phyloP scores from a whole-genome alignment of 1,140 invertebrate species.

The Gryon sp. region DNA sequence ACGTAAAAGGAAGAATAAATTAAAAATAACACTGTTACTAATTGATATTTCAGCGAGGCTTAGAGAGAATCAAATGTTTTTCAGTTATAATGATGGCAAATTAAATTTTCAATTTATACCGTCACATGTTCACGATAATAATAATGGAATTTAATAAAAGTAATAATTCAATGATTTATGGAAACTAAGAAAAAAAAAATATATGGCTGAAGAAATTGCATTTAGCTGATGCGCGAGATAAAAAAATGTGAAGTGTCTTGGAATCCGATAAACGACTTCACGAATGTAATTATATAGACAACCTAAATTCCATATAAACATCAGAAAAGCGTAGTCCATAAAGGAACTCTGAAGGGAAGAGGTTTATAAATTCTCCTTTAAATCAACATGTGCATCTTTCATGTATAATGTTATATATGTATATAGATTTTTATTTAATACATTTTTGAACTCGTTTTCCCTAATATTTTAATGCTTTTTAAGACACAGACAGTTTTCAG shows the following conservation, averaged over 20 bases:
- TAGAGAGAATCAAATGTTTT: neutral
- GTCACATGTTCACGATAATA: neutral
- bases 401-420: no score
- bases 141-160: slow-evolving; percentile 23
- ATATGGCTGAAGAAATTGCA: slow-evolving; percentile 14
- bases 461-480: no score
- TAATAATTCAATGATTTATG: slow-evolving; percentile 10
- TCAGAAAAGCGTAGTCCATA: neutral
- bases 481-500: no score
- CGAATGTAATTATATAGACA: slow-evolving; percentile 48
- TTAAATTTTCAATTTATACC: neutral
- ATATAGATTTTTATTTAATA: no score
- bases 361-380: no score
- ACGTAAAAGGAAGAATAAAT: neutral
- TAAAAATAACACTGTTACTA: neutral
- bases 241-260: slow-evolving; percentile 23
- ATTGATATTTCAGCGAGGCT: neutral
- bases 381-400: no score
- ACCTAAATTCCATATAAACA: slow-evolving; percentile 37
- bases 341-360: no score
- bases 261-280: slow-evolving; percentile 47
- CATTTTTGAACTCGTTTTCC: no score
- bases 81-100: neutral
- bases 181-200: slow-evolving; percentile 9
- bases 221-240: slow-evolving; percentile 1